A percentile compares a stretch with the other conserved stretches of the same genome.
Evolutionary conservation across 2,888 invertebrate genomes (phyloP).

Genomic region (Microctonus hyperodae): DNA sequence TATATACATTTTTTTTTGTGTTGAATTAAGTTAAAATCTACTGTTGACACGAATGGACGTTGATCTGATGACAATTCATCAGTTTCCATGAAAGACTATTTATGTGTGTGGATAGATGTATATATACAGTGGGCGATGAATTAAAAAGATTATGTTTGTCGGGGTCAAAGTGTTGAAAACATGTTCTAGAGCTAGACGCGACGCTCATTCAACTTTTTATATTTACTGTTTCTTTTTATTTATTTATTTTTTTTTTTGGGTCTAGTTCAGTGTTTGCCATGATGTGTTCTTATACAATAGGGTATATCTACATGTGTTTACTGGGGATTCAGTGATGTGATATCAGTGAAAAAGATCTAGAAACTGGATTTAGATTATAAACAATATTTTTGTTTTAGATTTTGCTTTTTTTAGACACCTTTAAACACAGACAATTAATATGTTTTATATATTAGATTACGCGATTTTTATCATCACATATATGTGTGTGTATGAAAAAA

Average conservation of each 20-base stretch:
- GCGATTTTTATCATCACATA: not conserved
- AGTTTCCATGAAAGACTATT: not conserved
- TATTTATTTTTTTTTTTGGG: constrained; percentile 1
- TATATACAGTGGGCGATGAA: not conserved
- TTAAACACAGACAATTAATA: not conserved
- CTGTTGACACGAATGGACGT: not conserved
- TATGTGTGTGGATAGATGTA: not conserved
- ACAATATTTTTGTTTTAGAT: not conserved
- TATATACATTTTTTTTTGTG: too few species aligned
- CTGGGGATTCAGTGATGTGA: constrained; percentile 9
- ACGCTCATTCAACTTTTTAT: constrained; percentile 25
- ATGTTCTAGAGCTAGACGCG: constrained; percentile 8
- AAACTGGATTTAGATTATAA: not conserved
- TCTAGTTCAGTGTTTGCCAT: not conserved
- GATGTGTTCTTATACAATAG: not conserved
- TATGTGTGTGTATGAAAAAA: not conserved
- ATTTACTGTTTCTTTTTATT: constrained; percentile 3
- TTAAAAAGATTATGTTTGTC: not conserved
- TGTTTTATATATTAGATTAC: not conserved
- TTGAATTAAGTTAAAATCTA: not conserved
- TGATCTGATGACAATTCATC: constrained; percentile 12
- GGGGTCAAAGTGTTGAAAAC: constrained; percentile 16
- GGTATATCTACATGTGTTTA: not conserved
- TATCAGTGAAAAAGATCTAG: not conserved
- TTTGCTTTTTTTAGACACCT: not conserved